Evolutionary conservation across 2,113 vertebrate species (phyloP).

Genomic region (Rostratula benghalensis): DNA sequence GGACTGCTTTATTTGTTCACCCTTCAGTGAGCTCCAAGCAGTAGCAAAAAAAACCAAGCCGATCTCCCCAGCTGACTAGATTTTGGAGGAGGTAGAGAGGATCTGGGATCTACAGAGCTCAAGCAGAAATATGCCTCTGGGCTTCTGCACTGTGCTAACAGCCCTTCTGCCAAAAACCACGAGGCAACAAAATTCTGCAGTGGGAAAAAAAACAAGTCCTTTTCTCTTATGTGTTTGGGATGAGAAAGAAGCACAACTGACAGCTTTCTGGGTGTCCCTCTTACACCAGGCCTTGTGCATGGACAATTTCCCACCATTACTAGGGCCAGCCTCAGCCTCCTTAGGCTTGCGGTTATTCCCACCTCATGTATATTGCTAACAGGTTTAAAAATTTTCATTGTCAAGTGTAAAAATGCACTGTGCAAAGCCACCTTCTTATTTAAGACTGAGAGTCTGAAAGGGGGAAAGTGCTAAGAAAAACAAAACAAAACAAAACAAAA

Average conservation of each 20-base stretch:
- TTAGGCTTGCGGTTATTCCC: background rate
- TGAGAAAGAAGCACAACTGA: background rate
- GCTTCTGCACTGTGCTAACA: background rate
- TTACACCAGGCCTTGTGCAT: background rate
- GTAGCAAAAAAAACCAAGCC: background rate
- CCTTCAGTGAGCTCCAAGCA: background rate
- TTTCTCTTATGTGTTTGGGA: background rate
- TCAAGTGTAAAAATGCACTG: background rate
- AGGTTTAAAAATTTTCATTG: background rate
- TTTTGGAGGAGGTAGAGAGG: background rate
- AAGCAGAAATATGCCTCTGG: background rate
- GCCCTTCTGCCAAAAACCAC: background rate
- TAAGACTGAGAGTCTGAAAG: background rate
- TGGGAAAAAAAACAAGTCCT: background rate
- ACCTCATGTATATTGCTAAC: background rate
- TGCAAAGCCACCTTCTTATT: background rate
- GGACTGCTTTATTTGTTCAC: background rate
- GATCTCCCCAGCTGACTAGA: background rate
- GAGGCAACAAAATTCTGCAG: background rate
- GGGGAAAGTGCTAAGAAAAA: background rate
- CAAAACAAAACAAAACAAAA: background rate
- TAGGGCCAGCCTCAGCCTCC: background rate
- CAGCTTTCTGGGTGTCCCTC: background rate
- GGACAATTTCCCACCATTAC: background rate
- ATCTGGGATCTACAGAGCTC: background rate